Evolutionary conservation across 2,797 vertebrate species (phyloP).

Genomic region (Rhinophrynus dorsalis): DNA sequence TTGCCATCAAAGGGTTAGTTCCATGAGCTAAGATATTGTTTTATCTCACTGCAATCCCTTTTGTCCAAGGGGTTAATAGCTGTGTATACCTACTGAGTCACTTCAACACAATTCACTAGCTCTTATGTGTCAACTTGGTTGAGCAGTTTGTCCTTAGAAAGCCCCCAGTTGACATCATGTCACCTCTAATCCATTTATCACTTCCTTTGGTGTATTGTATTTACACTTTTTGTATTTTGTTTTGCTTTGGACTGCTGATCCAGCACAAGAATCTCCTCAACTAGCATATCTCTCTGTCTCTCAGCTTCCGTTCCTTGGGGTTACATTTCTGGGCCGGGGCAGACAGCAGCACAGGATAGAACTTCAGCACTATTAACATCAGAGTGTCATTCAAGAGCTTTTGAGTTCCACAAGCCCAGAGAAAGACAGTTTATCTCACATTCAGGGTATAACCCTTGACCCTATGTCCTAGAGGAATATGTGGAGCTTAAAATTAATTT

Average conservation of each 20-base stretch:
- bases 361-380: conserved; percentile 53
- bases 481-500: too few species aligned
- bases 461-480: too few species aligned
- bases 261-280: conserved; percentile 44
- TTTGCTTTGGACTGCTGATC: conserved; percentile 55
- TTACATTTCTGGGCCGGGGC: conserved; percentile 49
- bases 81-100: neutral
- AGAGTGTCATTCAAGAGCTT: conserved; percentile 46
- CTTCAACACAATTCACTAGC: conserved; percentile 56
- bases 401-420: conserved; percentile 39
- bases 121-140: conserved; percentile 54
- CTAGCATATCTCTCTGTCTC: conserved; percentile 40
- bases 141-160: conserved; percentile 54
- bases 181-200: conserved; percentile 61
- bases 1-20: too few species aligned
- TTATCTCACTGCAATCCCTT: neutral
- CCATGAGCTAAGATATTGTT: too few species aligned
- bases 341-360: conserved; percentile 41
- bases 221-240: conserved; percentile 54
- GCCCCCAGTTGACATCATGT: conserved; percentile 60
- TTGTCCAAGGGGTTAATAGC: neutral
- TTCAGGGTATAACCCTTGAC: conserved; percentile 37
- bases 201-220: conserved; percentile 54
- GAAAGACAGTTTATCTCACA: conserved; percentile 28
- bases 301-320: conserved; percentile 33